Base-by-base conservation (phyloP, 2,797 vertebrate species). In the Paratrypauchen microcephalus region DNA sequence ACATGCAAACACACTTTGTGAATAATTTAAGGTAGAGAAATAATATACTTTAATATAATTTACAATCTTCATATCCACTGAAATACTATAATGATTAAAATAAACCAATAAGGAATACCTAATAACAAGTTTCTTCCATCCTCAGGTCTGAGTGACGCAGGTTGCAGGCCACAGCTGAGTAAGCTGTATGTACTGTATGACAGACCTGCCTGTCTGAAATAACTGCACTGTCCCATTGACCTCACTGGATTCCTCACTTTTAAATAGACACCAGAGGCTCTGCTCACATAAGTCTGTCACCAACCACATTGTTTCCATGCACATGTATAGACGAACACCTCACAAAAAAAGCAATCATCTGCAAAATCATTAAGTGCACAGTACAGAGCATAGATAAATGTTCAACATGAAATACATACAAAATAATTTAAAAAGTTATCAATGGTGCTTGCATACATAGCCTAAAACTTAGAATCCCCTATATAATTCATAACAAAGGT, bases 241-340 rank as follows among this genome's bases (percentile, higher is more conserved):
- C 85, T 89, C 86, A 86, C 58, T 78, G 78, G 83, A 89, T 91
- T 90, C 87, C 78, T 68, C 77, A 65, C 86, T 88, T 91, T 91
- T 86, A 91, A 90, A 91, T 89, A 91, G 90, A 87, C 73, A 11
- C 2, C 32, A 77, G 85, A 88, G 65, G 75, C 76, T 57, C 75
- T 59, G 64, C 73, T 78, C 74, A 65, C 21, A 54, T 60, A 68
- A 68, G 71, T 69, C 65, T 70, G 77, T 74, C 72, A 75, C 66
- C 65, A 65, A 66, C 64, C 48, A 47, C 52, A 69, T 50, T 68
- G 75, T 75, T 63, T 75, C 76, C 73, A 67, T 60, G 61, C 68
- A 28, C 47, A 50, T n/a, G 24, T 16, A 13, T 52, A 47, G 52
- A 48, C 18, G 39, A 28, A 18, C 26, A 65, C 63, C 28, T 65